Evolutionary conservation across 2,888 invertebrate genomes (phyloP), one percentile per base, ranked within the genome.

Genomic region (Drosophila seclusa): DNA sequence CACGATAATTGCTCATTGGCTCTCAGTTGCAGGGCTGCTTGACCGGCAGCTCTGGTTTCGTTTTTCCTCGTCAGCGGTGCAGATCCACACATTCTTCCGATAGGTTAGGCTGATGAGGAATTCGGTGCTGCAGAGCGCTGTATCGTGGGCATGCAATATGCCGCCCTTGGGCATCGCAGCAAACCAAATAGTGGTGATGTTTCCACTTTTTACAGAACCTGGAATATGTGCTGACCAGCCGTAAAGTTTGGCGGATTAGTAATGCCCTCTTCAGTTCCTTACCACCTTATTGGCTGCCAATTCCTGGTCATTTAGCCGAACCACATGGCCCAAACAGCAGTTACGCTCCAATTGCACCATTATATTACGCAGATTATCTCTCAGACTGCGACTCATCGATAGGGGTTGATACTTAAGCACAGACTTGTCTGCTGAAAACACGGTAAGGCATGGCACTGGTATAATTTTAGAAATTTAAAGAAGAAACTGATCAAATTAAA

Each of bases 161-260:
- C 94, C 96, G 8, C 96, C 97, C 92, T 97, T 97, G 97, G 0
- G 95, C 94, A 97, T 94, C 40, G 92, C 16, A 97, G 94, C 10
- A 96, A 94, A 72, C 94, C 91, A 84, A 95, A 97, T 0, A 97
- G 95, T 73, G 94, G 93, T 0, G 96, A 96, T 0, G 93, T 76
- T 10, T 94, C 93, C 29, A 97, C 95, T 16, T 93, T 89, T 1
- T 94, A 82, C 76, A 94, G 94, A 13, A 95, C 94, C 2, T 93
- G 87, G 84, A 96, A 95, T 78, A 96, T 96, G 89, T 96, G 96
- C 18, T 94, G 93, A 0, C 95, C 94, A 6, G 96, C 95, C 31
- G 95, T 94, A 89, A 95, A 96, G 24, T 93, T 92, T 31, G 92
- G 91, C 0, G 95, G 95, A 79, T 94, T 92, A 27, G 92, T 87